Evolutionary conservation across 1,140 invertebrate species (phyloP), one percentile per base, ranked within the genome.

Genomic region (Calliphora vicina): DNA sequence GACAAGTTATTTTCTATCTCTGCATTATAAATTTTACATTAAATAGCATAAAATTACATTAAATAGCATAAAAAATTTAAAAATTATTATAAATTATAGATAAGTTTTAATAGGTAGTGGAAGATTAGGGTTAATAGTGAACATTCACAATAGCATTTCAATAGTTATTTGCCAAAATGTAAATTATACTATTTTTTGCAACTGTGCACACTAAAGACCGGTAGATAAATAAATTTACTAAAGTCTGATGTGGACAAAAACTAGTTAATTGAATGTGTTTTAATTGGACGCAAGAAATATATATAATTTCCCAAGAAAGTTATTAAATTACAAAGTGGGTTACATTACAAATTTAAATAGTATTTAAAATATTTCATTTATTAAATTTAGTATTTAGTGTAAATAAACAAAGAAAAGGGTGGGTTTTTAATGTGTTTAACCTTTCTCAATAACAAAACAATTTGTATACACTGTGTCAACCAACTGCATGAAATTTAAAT

Each of bases 391-490:
- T 8, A 35, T 35, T 35, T 35, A 8, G 35, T 35, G 35, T 35
- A 35, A 35, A 35, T 35, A 35, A 35, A 35, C 35, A 35, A 35
- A 35, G 6, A 50, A 50, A 8, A 50, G 4, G 1, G 45, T 12
- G 4, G 20, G 27, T 10, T n/a, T 10, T 20, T 45, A 45, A 42
- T 42, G 45, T 20, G 15, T 43, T 45, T 43, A 50, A 25, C 42
- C 42, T 35, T 13, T 80, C 20, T 12, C 76, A 80, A 43, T 80
- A 42, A 80, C 76, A 67, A 67, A 67, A 23, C n/a, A 23, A 67
- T 67, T 57, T 57, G 15, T n/a, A 35, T 35, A 35, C 4, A 35
- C 5, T 29, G 8, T 29, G 29, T 29, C 2, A 35, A 35, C 29
- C n/a, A n/a, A n/a, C n/a, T n/a, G n/a, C n/a, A n/a, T n/a, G n/a